Evolutionary conservation across 2,888 invertebrate species (phyloP), one percentile per base, ranked within the genome.

Genomic region (Drosophila meridiana): DNA sequence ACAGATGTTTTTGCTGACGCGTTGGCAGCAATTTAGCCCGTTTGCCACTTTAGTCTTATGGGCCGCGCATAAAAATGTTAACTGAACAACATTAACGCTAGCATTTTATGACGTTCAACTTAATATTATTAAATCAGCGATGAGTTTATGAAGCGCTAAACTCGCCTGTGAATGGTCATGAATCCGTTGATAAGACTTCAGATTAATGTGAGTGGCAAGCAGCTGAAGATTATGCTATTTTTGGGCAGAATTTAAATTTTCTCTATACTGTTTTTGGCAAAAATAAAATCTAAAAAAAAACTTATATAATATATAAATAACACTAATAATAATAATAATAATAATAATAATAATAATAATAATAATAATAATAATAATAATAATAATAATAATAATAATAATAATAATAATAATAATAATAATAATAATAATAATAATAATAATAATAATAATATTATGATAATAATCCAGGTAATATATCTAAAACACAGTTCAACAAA

Each of bases 51-150:
- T 59, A 65, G 80, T 78, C 78, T 85, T 82, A 82, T 88, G 86
- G 79, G 63, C 71, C 70, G 65, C 86, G 76, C 87, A 86, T 87
- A 86, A 86, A 85, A 87, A 78, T 78, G 81, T 86, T 87, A 83
- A 86, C 88, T 83, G 77, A 78, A 73, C 81, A 82, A 78, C 86
- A 86, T 87, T 87, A 87, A 86, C 87, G 86, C 81, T 61, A 79
- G 73, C 83, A 83, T 82, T 87, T 87, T 88, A 87, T 83, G 86
- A 82, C 83, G 76, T 77, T 83, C 61, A 88, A 83, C 84, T 87
- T 87, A 87, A 87, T 87, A 80, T 80, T 83, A 83, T 87, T 87
- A 87, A 84, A 87, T 86, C 85, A 82, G 72, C 74, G 82, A 53
- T 42, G 71, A 80, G 83, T 83, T 87, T 80, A 86, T 80, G 76